phyloP scores from a whole-genome alignment of 2,888 invertebrate species.

The Zygothrica quintamaculata region DNA sequence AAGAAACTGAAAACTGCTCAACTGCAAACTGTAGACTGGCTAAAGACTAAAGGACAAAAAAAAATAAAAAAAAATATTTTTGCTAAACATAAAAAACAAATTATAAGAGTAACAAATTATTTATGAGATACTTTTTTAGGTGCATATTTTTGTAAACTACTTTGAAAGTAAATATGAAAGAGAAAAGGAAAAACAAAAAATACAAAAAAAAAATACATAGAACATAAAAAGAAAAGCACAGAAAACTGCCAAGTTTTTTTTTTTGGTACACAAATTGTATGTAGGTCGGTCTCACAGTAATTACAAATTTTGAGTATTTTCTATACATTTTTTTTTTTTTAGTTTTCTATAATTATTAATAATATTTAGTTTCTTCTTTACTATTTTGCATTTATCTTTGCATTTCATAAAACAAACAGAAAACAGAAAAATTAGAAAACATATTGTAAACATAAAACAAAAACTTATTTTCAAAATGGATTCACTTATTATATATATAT shows the following conservation, averaged over 20 bases:
- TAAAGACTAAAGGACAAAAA: conserved; percentile 56
- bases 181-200: conserved; percentile 1
- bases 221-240: conserved; percentile 26
- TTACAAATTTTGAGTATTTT: conserved; percentile 36
- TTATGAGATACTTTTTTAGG: conserved; percentile 47
- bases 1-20: conserved; percentile 58
- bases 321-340: conserved; percentile 42
- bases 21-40: conserved; percentile 72
- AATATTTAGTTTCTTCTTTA: conserved; percentile 24
- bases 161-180: conserved; percentile 1
- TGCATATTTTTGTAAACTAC: conserved; percentile 53
- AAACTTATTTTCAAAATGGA: conserved; percentile 45
- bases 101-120: conserved; percentile 34
- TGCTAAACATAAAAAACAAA: conserved; percentile 48
- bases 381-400: conserved; percentile 14
- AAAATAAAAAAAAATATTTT: conserved; percentile 56
- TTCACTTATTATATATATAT: too few relatives aligned
- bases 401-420: conserved; percentile 9
- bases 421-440: too few relatives aligned
- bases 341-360: conserved; percentile 20
- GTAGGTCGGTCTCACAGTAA: conserved; percentile 49
- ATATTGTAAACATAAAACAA: conserved; percentile 9
- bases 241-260: conserved; percentile 64
- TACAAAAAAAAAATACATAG: conserved; percentile 4
- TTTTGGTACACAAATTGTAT: conserved; percentile 50